Evolutionary conservation across 2,113 vertebrate species (phyloP).

Genomic region (Agelaius phoeniceus): DNA sequence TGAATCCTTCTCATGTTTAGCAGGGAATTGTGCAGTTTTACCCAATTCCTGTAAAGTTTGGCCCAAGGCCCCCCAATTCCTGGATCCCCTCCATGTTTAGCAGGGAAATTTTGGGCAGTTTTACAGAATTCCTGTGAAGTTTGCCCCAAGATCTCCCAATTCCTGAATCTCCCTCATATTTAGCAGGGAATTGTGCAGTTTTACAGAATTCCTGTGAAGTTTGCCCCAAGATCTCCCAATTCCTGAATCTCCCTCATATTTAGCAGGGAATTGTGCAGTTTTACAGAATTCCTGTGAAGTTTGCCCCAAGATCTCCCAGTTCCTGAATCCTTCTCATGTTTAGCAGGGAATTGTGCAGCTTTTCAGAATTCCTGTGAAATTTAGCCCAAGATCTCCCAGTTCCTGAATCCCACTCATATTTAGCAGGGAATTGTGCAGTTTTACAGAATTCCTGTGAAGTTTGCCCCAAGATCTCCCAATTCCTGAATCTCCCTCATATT

Average conservation of each 20-base stretch:
- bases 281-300: too few species aligned
- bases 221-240: rapidly evolving
- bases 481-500: not conserved
- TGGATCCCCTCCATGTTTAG: not conserved
- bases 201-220: too few species aligned
- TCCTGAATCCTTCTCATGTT: not conserved
- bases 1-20: not conserved
- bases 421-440: not conserved
- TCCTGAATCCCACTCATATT: not conserved
- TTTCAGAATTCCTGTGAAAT: not conserved
- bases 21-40: too few species aligned
- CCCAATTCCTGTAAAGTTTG: not conserved
- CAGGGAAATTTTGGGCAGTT: not conserved
- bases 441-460: too few species aligned
- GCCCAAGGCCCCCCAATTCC: not conserved
- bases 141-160: rapidly evolving
- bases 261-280: not conserved
- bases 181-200: not conserved
- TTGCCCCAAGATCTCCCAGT: not conserved
- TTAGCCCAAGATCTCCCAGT: too few species aligned
- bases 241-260: not conserved
- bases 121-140: too few species aligned
- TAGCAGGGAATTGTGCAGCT: not conserved
- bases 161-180: not conserved
- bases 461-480: not conserved